Percentiles rank a stretch among this genome's conserved stretches.
Evolutionary conservation across 2,888 invertebrate genomes (phyloP).

Genomic region (Oscheius sp.): DNA sequence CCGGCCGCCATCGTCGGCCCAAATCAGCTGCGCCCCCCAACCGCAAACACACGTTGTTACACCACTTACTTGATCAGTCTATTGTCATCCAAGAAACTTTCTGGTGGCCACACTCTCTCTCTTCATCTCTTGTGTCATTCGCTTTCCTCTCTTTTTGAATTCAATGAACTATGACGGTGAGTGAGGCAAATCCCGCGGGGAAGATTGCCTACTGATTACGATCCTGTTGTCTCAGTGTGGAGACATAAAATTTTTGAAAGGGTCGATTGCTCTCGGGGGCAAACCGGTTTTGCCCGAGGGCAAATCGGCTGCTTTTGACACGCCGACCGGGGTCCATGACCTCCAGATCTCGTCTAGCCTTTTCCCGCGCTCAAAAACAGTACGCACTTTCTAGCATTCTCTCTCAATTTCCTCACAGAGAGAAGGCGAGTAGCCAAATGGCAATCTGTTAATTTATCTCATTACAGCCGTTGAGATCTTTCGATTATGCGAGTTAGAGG

Average conservation of each 20-base stretch:
- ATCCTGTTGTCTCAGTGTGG: no score
- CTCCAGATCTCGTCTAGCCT: slow-evolving; percentile 28
- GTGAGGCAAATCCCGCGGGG: no score
- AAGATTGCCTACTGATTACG: no score
- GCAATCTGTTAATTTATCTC: neutral
- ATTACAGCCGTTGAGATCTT: neutral
- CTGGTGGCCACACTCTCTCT: neutral
- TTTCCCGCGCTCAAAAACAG: slow-evolving; percentile 19
- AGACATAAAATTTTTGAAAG: neutral
- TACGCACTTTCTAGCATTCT: neutral
- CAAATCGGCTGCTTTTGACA: slow-evolving; percentile 28
- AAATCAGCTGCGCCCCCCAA: slow-evolving; percentile 28
- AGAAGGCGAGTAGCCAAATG: no score
- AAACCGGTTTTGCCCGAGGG: slow-evolving; percentile 27
- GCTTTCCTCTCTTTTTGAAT: no score
- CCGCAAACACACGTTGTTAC: slow-evolving; percentile 16
- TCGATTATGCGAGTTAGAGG: neutral
- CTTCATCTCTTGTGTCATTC: neutral
- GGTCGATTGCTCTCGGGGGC: slow-evolving; percentile 4
- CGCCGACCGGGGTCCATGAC: slow-evolving; percentile 27
- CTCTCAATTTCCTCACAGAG: neutral
- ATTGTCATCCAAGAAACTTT: neutral
- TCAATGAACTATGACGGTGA: no score
- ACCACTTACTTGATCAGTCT: slow-evolving; percentile 6
- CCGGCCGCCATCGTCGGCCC: slow-evolving; percentile 24